Conservation (phyloP, 2,888 invertebrate genomes). For the Disparrhopalites patrizii region DNA sequence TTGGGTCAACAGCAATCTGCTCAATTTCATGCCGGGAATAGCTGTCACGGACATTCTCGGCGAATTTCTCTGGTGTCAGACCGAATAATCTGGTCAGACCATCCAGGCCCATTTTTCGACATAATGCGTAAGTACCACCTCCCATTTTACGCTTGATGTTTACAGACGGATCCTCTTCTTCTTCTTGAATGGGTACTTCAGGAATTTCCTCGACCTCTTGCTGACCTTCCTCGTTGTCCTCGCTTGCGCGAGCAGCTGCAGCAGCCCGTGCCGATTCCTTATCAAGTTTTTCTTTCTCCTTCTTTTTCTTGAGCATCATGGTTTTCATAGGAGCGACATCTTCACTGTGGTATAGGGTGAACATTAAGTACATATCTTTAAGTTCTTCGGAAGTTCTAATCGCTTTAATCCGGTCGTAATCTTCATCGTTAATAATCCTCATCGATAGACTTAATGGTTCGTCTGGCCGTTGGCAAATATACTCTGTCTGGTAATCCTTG, state of each 20-base stretch:
- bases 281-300: constrained; percentile 52
- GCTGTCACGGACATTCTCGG: constrained; percentile 92
- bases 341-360: constrained; percentile 83
- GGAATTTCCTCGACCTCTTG: constrained; percentile 52
- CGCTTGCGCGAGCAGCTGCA: constrained; percentile 37
- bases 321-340: constrained; percentile 81
- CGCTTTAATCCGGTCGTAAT: constrained; percentile 66
- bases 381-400: constrained; percentile 86
- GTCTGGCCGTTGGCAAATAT: constrained; percentile 73
- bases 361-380: constrained; percentile 88
- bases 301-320: constrained; percentile 62
- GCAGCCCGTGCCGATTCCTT: constrained; percentile 45
- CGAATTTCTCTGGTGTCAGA: constrained; percentile 87
- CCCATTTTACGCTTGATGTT: constrained; percentile 51
- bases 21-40: constrained; percentile 94
- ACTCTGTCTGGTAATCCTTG: constrained; percentile 82
- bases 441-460: constrained; percentile 78
- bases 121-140: constrained; percentile 83
- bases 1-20: constrained; percentile 79
- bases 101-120: constrained; percentile 77
- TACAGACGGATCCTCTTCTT: constrained; percentile 57
- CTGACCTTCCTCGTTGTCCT: constrained; percentile 51
- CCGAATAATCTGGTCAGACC: constrained; percentile 87
- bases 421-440: constrained; percentile 76
- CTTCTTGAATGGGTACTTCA: constrained; percentile 59